A percentile compares a stretch with the other conserved stretches of the same genome.
Evolutionary conservation across 2,113 vertebrate species (phyloP).

Genomic region (Neogobius melanostomus): DNA sequence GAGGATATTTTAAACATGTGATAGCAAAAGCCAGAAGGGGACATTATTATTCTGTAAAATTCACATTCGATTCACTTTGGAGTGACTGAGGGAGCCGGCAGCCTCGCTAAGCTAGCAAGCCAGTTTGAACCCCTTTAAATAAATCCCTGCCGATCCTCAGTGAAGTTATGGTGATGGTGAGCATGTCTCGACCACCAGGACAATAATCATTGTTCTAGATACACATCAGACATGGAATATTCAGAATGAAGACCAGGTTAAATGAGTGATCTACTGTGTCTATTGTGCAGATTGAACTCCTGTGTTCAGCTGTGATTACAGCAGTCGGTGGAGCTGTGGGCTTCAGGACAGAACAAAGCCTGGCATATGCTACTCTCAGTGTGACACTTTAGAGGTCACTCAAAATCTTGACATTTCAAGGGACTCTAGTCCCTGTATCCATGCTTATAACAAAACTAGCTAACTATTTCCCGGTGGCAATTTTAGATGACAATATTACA

Average conservation of each 20-base stretch:
- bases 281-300: background rate
- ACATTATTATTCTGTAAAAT: background rate
- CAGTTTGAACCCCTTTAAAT: no score
- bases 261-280: no score
- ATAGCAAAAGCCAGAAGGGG: background rate
- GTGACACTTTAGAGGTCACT: background rate
- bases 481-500: background rate
- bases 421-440: background rate
- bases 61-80: background rate
- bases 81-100: no score
- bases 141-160: no score
- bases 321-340: background rate
- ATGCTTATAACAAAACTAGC: background rate
- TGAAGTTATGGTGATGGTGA: no score
- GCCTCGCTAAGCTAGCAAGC: no score
- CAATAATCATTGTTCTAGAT: no score
- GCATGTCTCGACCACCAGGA: no score
- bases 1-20: background rate
- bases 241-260: no score
- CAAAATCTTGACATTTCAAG: background rate
- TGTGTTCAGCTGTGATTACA: background rate
- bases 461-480: background rate
- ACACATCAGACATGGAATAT: no score
- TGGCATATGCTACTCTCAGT: background rate
- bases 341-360: background rate